phyloP scores from a whole-genome alignment of 2,888 invertebrate genomes.

The Microctonus brassicae region DNA sequence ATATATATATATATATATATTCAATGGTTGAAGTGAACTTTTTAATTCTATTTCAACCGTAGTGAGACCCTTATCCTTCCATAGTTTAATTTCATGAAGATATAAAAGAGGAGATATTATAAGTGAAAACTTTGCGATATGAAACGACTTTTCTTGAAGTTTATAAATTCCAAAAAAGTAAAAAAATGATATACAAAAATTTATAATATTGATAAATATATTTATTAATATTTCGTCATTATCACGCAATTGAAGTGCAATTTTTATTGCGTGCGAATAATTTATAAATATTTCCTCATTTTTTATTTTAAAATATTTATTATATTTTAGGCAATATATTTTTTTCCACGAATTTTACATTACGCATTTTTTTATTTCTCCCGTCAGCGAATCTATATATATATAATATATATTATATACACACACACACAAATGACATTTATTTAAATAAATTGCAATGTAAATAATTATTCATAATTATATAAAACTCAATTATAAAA shows the following conservation, averaged over 20 bases:
- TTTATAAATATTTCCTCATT: neutral
- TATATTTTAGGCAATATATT: neutral
- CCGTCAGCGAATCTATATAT: no score
- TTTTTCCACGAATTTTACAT: neutral
- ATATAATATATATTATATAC: no score
- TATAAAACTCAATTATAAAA: no score
- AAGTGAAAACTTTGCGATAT: neutral
- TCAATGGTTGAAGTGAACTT: neutral
- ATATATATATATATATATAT: neutral
- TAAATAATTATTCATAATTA: no score
- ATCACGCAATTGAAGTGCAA: neutral
- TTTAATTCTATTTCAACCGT: constrained; percentile 5
- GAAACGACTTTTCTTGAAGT: neutral
- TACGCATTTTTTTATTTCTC: no score
- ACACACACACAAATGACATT: no score
- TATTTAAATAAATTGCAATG: no score
- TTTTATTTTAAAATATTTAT: neutral
- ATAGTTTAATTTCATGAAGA: neutral
- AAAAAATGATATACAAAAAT: neutral
- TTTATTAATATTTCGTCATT: neutral
- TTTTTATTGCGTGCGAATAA: neutral
- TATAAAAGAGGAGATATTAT: neutral
- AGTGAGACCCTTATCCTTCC: constrained; percentile 1
- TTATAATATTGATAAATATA: neutral
- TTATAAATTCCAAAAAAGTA: neutral